Evolutionary conservation across 2,888 invertebrate genomes (phyloP).

Genomic region (Drosophila antonietae): DNA sequence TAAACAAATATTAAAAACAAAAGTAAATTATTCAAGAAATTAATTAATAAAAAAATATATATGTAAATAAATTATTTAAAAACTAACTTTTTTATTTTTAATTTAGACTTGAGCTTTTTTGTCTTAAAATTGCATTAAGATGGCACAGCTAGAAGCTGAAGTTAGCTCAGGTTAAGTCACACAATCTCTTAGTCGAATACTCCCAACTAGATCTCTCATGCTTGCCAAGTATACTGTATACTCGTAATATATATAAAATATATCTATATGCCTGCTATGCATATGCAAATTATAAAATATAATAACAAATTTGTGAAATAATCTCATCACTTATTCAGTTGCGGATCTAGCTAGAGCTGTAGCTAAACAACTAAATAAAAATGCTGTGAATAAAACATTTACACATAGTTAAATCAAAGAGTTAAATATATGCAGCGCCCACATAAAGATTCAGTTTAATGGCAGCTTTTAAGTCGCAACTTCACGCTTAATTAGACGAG

Average conservation of each 20-base stretch:
- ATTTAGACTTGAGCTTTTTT: too few relatives aligned
- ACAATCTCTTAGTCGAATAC: too few relatives aligned
- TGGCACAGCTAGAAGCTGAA: too few relatives aligned
- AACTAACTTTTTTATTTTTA: too few relatives aligned
- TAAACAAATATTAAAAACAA: too few relatives aligned
- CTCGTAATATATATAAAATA: not conserved
- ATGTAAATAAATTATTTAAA: too few relatives aligned
- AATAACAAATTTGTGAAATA: constrained; percentile 2
- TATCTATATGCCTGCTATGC: not conserved
- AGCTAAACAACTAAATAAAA: not conserved
- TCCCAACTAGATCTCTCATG: too few relatives aligned
- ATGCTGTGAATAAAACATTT: constrained; percentile 21
- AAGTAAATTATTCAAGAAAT: too few relatives aligned
- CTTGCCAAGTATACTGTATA: too few relatives aligned
- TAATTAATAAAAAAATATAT: too few relatives aligned
- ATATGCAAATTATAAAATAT: not conserved
- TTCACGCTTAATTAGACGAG: constrained; percentile 73
- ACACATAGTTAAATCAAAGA: constrained; percentile 28
- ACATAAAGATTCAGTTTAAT: constrained; percentile 39
- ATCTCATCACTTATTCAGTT: constrained; percentile 2
- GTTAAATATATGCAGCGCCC: constrained; percentile 26
- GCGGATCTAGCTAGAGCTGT: not conserved
- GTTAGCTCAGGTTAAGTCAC: too few relatives aligned
- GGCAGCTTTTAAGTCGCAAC: constrained; percentile 56
- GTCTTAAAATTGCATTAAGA: too few relatives aligned